Evolutionary conservation across 2,888 invertebrate species (phyloP), one percentile per base, ranked within the genome.

Genomic region (Zhuqinia jingwanae): DNA sequence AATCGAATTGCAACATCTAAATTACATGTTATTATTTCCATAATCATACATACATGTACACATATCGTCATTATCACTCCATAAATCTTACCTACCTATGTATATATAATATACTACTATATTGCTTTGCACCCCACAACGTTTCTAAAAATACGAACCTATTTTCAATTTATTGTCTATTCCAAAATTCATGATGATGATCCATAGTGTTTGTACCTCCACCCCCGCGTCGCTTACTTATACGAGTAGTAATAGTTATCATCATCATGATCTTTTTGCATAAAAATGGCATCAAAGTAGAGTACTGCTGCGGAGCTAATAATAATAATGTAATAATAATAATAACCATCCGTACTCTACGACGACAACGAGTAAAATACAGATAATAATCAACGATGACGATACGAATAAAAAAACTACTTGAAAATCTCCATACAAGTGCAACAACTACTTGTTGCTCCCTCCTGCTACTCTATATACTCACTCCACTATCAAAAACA

Each of bases 251-350:
- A 70, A 70, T 70, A 70, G 45, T 70, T 70, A 70, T 70, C 70
- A 36, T 36, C 45, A 11, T 70, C n/a, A n/a, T n/a, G n/a, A n/a
- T n/a, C n/a, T 65, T 70, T 47, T 36, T 70, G 70, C 70, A 70
- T 70, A 20, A 70, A 70, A 65, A 47, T 45, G 25, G 47, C 22
- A 45, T 11, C 11, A 15, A 13, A 36, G 30, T 6, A 17, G 63
- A 36, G 36, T 36, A 63, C 30, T 63, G 63, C 70, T 27, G 70
- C 70, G 20, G 70, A 70, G 70, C 70, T 42, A 70, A 47, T 70
- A 70, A 70, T 47, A 70, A 65, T 65, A 47, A 70, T 70, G 70
- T 45, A 20, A 70, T 70, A 70, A 70, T 70, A 63, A n/a, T n/a
- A n/a, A n/a, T n/a, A n/a, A n/a, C n/a, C n/a, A n/a, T n/a, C n/a